A percentile compares a stretch with the other conserved stretches of the same genome.
phyloP scores from a whole-genome alignment of 2,888 invertebrate species.

The Hololepta plana region DNA sequence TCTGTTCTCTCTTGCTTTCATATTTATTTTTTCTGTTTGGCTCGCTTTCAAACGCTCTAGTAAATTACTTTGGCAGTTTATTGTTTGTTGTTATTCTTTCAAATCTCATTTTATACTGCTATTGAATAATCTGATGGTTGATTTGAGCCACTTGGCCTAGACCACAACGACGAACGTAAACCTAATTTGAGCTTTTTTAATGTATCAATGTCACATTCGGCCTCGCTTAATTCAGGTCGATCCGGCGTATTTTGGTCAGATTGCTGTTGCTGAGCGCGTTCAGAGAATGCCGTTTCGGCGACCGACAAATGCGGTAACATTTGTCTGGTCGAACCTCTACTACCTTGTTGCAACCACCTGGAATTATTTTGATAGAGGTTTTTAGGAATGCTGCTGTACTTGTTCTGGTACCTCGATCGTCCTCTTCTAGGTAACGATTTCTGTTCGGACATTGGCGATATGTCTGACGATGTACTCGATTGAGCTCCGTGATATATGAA shows the following conservation, averaged over 20 bases:
- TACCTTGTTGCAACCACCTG: slow-evolving; percentile 32
- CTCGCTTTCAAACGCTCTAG: too few relatives aligned
- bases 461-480: slow-evolving; percentile 59
- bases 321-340: slow-evolving; percentile 31
- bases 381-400: slow-evolving; percentile 26
- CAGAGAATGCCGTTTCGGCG: slow-evolving; percentile 35
- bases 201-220: slow-evolving; percentile 57
- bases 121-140: slow-evolving; percentile 57
- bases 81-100: slow-evolving; percentile 9
- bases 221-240: slow-evolving; percentile 45
- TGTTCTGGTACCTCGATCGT: slow-evolving; percentile 40
- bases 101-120: slow-evolving; percentile 38
- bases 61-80: slow-evolving; percentile 8
- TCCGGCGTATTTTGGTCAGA: slow-evolving; percentile 28
- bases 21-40: too few relatives aligned
- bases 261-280: slow-evolving; percentile 20
- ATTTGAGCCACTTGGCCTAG: slow-evolving; percentile 38
- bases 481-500: slow-evolving; percentile 58
- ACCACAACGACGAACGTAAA: slow-evolving; percentile 50
- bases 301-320: slow-evolving; percentile 43
- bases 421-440: slow-evolving; percentile 54
- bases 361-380: slow-evolving; percentile 30
- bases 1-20: too few relatives aligned
- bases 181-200: slow-evolving; percentile 54
- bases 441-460: slow-evolving; percentile 61